These are phyloP conservation scores for Clepsis dumicolana DNA, from an alignment of 2,888 invertebrate species.

Conservation along the genomic window DNA sequence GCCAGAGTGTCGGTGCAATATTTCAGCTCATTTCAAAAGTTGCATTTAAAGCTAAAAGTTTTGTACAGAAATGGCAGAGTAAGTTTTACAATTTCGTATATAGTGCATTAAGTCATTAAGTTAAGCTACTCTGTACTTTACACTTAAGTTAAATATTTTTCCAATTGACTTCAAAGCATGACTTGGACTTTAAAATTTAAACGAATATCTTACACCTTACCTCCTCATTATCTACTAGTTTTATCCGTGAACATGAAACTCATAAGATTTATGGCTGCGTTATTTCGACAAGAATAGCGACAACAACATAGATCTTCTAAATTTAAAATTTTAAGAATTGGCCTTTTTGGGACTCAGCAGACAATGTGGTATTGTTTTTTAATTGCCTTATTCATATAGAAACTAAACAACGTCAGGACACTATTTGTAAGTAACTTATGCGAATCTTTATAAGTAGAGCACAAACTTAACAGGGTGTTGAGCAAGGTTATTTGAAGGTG, in stretches of 20 bases:
- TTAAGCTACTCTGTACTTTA: not conserved
- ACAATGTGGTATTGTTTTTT: not conserved
- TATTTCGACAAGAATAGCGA: not conserved
- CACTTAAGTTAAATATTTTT: not conserved
- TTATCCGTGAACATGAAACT: not conserved
- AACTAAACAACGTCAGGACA: not conserved
- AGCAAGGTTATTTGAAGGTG: slow-evolving; percentile 59
- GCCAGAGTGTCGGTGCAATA: not conserved
- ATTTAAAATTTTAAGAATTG: not conserved
- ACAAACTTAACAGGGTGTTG: slow-evolving; percentile 23
- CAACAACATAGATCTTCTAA: not conserved
- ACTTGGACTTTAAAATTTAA: slow-evolving; percentile 21
- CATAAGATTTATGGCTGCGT: not conserved
- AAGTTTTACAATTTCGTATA: slow-evolving; percentile 14
- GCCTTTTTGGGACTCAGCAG: not conserved
- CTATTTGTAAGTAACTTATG: not conserved
- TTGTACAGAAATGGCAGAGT: slow-evolving; percentile 35
- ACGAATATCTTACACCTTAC: not conserved
- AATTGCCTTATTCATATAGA: not conserved
- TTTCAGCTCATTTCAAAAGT: not conserved
- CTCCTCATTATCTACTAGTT: not conserved
- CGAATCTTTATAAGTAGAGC: slow-evolving; percentile 11
- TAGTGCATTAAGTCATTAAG: not conserved
- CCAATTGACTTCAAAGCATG: slow-evolving; percentile 10
- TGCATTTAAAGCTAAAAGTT: not conserved